Evolutionary conservation across 2,113 vertebrate genomes (phyloP), one percentile per base, ranked within the genome.

Genomic region (Halcyon malimbica): DNA sequence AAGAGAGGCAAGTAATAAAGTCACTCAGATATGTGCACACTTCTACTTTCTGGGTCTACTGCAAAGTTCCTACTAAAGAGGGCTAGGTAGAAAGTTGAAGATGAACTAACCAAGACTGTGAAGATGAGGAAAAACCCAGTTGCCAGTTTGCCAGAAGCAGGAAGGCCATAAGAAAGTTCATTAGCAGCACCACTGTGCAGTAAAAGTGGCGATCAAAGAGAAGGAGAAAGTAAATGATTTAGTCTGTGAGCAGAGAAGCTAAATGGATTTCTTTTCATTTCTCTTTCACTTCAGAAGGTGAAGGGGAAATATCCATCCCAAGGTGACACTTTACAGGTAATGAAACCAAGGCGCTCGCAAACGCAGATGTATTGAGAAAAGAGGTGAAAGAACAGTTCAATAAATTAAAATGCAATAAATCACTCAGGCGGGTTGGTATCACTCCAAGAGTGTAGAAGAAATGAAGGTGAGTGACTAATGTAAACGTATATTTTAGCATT

Each of bases 351-450:
- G 68, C 4, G 0, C 35, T 93, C 11, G 5, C 37, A 77, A 86
- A 93, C 71, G 63, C 57, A 67, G 81, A 90, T 4, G 8, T 41
- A 64, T 77, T 56, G 71, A 85, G 41, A 83, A 89, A 82, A 76
- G 50, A 94, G 76, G 90, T 65, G 77, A 89, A 90, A 91, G 92
- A 93, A 95, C 65, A 89, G 90, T 70, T 82, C 74, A 92, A 84
- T 94, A 94, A 90, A 95, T 96, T 96, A 94, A 93, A 97, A 91
- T 64, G 81, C 75, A 93, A 80, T 96, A 51, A 91, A 91, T 94
- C 87, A 79, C 75, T 92, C 78, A 63, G 50, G 44, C 46, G 88
- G 62, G 39, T 82, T 95, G 87, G 92, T 93, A 90, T 78, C 59
- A 37, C 56, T 96, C 94, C 83, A 93, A 86, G 23, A 86, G 4